Evolutionary conservation across 2,113 vertebrate genomes (phyloP).

Genomic region (Mixornis gularis): DNA sequence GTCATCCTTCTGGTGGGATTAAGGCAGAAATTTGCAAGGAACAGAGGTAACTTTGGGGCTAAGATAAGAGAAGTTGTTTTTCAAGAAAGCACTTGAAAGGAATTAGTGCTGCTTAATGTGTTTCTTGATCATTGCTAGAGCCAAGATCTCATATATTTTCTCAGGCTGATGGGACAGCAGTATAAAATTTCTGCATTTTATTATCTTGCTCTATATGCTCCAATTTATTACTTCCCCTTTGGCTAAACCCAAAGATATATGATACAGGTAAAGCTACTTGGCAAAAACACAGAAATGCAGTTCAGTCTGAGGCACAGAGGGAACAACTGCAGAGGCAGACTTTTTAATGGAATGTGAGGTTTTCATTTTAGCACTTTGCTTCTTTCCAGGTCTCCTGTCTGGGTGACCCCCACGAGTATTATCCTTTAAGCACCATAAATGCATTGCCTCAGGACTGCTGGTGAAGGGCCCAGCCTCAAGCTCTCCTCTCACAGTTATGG

Average conservation of each 20-base stretch:
- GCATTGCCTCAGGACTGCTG: background rate
- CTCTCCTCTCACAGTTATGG: background rate
- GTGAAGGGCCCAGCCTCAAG: background rate
- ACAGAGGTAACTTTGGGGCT: background rate
- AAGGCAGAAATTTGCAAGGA: background rate
- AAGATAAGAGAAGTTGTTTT: background rate
- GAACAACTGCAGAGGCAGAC: background rate
- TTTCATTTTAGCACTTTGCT: background rate
- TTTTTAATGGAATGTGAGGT: background rate
- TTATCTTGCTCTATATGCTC: background rate
- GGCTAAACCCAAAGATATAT: background rate
- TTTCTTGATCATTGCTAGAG: background rate
- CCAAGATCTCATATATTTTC: background rate
- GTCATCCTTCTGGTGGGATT: background rate
- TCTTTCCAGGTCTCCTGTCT: background rate
- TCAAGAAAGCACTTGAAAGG: background rate
- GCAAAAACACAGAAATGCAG: slow-evolving; percentile 12
- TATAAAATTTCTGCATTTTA: slow-evolving; percentile 4
- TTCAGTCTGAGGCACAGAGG: background rate
- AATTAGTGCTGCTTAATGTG: background rate
- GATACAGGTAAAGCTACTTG: slow-evolving; percentile 10
- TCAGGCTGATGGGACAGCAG: background rate
- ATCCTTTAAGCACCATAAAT: background rate
- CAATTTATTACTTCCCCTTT: slow-evolving; percentile 44
- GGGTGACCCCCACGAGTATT: background rate